Evolutionary conservation across 2,113 vertebrate genomes (phyloP).

Genomic region (Marmota monax): DNA sequence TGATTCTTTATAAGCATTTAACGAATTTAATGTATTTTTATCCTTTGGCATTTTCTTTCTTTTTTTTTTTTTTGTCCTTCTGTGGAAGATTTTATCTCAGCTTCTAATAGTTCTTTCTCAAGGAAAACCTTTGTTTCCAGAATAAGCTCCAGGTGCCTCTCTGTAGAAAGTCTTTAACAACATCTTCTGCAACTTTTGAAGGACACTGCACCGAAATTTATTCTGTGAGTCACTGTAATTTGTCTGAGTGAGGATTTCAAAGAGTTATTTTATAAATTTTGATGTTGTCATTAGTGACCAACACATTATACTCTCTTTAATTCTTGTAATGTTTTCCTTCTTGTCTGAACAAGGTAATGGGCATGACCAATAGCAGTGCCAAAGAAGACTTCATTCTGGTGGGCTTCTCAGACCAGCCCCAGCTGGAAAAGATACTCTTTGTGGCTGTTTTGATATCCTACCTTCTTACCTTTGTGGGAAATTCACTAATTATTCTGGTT

Average conservation of each 20-base stretch:
- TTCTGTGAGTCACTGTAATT: neutral
- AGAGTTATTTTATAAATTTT: neutral
- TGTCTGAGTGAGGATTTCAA: neutral
- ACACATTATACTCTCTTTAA: neutral
- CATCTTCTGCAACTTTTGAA: neutral
- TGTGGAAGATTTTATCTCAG: neutral
- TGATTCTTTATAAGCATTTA: neutral
- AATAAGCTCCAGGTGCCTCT: neutral
- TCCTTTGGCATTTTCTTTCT: neutral
- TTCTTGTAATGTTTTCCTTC: neutral
- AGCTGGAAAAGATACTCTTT: slow-evolving; percentile 67
- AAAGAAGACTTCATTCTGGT: slow-evolving; percentile 29
- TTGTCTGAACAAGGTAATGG: neutral
- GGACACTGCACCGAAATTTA: neutral
- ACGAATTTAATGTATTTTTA: neutral
- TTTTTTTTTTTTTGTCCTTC: neutral
- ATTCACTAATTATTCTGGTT: slow-evolving; percentile 62
- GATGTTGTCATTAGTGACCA: neutral
- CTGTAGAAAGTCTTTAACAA: neutral
- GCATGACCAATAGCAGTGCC: slow-evolving; percentile 7
- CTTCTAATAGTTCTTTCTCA: neutral
- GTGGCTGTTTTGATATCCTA: slow-evolving; percentile 46
- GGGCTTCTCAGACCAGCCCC: slow-evolving; percentile 64
- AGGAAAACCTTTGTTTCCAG: neutral
- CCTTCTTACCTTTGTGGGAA: slow-evolving; percentile 57